These are phyloP conservation scores for Potorous gilbertii DNA, from an alignment of 2,797 vertebrate species.

Conservation along the genomic window DNA sequence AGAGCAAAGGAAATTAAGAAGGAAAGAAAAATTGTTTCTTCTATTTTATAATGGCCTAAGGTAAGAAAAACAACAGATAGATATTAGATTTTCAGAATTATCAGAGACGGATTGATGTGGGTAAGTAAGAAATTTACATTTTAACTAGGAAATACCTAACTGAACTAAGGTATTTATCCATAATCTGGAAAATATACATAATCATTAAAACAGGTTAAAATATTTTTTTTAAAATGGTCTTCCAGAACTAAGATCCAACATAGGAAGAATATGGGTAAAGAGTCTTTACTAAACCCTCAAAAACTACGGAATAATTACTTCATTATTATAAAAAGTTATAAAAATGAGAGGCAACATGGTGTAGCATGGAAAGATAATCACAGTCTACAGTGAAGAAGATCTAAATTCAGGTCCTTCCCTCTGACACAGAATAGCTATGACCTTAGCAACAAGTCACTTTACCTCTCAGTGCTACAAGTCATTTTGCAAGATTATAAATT, in stretches of 20 bases:
- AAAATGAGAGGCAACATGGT: conserved; percentile 11
- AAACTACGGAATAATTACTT: conserved; percentile 45
- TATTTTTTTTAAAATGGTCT: conserved; percentile 3
- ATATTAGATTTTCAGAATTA: conserved; percentile 54
- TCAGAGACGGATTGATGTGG: conserved; percentile 26
- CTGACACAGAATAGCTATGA: not conserved
- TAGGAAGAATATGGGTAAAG: conserved; percentile 37
- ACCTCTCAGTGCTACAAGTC: not conserved
- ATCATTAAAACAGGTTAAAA: not conserved
- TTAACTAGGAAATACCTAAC: conserved; percentile 15
- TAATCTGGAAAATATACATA: not conserved
- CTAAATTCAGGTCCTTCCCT: not conserved
- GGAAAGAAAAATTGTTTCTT: conserved; percentile 61
- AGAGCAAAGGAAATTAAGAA: conserved; percentile 72
- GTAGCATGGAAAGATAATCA: not conserved
- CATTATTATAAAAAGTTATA: conserved; percentile 27
- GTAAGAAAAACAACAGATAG: conserved; percentile 47
- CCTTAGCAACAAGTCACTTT: not conserved
- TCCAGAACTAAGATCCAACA: conserved; percentile 46
- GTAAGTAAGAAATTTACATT: conserved; percentile 27
- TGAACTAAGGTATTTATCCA: not conserved
- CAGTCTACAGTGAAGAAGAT: not conserved
- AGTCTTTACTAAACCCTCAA: not conserved
- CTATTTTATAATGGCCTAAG: conserved; percentile 43
- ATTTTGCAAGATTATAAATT: not conserved